Percentiles rank a stretch among this genome's conserved stretches.
Evolutionary conservation across 2,113 vertebrate genomes (phyloP).

Genomic region (Hemibagrus wyckioides): DNA sequence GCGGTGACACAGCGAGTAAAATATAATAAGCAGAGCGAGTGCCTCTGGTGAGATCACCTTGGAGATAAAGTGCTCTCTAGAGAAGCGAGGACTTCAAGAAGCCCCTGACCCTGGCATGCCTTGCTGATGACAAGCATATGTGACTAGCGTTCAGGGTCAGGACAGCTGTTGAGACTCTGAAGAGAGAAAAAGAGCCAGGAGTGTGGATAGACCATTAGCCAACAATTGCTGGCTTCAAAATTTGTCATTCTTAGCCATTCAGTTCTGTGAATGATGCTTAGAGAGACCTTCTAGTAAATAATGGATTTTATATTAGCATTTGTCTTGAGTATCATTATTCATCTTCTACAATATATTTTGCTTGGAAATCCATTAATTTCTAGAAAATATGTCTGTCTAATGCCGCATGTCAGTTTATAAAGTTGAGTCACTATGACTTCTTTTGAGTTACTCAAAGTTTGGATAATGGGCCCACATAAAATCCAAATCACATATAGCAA

Average conservation of each 20-base stretch:
- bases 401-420: background rate
- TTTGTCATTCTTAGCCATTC: constrained; percentile 47
- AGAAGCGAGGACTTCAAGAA: constrained; percentile 74
- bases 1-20: constrained; percentile 75
- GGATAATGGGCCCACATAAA: background rate
- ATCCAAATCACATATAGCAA: background rate
- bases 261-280: background rate
- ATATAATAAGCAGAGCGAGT: constrained; percentile 73
- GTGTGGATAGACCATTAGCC: constrained; percentile 25
- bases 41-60: constrained; percentile 73
- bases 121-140: constrained; percentile 79
- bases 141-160: constrained; percentile 68
- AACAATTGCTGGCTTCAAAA: constrained; percentile 18
- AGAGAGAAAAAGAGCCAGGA: background rate
- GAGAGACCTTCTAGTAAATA: background rate
- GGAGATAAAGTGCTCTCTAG: constrained; percentile 73
- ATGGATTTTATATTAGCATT: constrained; percentile 1
- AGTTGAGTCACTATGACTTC: too few relatives aligned
- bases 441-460: background rate
- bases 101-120: constrained; percentile 73
- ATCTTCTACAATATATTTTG: background rate
- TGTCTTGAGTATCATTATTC: constrained; percentile 6
- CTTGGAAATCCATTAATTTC: background rate
- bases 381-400: too few relatives aligned
- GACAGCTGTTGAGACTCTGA: constrained; percentile 63